Evolutionary conservation across 1,140 invertebrate species (phyloP).

Genomic region (Halictus rubicundus): DNA sequence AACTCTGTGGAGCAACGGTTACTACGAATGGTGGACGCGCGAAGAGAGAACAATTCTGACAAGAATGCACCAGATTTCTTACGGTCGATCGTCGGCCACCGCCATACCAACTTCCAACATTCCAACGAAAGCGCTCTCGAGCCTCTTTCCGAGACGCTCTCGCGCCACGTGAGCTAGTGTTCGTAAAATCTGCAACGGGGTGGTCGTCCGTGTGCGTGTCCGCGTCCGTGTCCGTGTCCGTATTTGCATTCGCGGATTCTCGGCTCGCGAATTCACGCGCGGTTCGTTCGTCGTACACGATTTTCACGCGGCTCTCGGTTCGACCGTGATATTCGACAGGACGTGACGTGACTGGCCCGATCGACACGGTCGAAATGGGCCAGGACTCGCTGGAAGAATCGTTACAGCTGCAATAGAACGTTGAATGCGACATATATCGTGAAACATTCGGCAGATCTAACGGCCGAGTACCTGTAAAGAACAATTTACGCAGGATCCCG

Average conservation of each 20-base stretch:
- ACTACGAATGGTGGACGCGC: slow-evolving; percentile 32
- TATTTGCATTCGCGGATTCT: slow-evolving; percentile 35
- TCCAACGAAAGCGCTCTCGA: slow-evolving; percentile 53
- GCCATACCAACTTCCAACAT: slow-evolving; percentile 70
- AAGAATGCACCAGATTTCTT: slow-evolving; percentile 53
- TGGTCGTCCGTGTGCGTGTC: slow-evolving; percentile 33
- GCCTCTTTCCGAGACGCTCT: slow-evolving; percentile 35
- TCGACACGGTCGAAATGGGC: slow-evolving; percentile 27
- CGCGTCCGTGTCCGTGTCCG: slow-evolving; percentile 48
- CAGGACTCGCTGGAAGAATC: slow-evolving; percentile 36
- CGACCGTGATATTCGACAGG: neutral
- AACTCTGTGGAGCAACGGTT: slow-evolving; percentile 9
- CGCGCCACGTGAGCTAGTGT: slow-evolving; percentile 22
- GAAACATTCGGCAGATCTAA: neutral
- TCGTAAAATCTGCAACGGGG: slow-evolving; percentile 27
- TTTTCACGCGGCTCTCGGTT: slow-evolving; percentile 18
- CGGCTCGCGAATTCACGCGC: neutral
- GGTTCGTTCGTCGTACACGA: neutral
- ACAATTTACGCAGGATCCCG: slow-evolving; percentile 21
- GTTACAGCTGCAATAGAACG: slow-evolving; percentile 13
- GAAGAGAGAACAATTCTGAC: slow-evolving; percentile 48
- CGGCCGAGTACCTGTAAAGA: slow-evolving; percentile 32
- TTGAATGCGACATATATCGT: slow-evolving; percentile 15
- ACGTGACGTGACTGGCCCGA: neutral
- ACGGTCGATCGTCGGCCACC: slow-evolving; percentile 63